Base-by-base conservation (phyloP, 2,797 vertebrate genomes). In the Chaetodon trifasciatus region DNA sequence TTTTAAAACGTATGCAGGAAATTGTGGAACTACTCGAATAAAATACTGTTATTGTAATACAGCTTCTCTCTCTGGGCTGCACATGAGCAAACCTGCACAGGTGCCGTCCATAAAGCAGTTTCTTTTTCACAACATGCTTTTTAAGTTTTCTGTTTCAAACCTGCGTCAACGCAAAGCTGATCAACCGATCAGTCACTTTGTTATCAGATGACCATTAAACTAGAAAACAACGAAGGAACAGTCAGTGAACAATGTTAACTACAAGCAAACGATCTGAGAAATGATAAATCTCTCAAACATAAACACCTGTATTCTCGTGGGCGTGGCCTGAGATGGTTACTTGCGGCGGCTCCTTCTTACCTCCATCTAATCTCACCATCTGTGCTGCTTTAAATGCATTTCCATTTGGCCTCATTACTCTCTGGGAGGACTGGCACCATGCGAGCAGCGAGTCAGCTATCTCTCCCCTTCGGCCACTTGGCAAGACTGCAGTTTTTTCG, bases 331-430 rank as follows among this genome's bases (percentile, higher is more conserved):
- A 82, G 57, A 78, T 24, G 69, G 4, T 35, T 17, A 44, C 61
- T 72, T 47, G 61, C 60, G 62, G 52, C 77, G 50, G 63, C 71
- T 77, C 7, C 50, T 68, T 58, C 57, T 57, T 62, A 58, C 76
- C 74, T 77, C 78, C 75, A 75, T 90, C 86, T 92, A 78, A 89
- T 93, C 88, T 89, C 70, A 73, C 81, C 76, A 89, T 92, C 89
- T 60, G 76, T 66, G 71, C 75, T 74, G 75, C 87, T 89, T 91
- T 85, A 92, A 93, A 91, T 61, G 78, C 83, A 70, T 92, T 88
- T 93, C 83, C 91, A 83, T 92, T 93, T 90, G 85, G 91, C 86
- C 84, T 82, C 75, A 91, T 92, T 91, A 89, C 81, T 85, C 83
- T 85, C 74, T n/a, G 79, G 65, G 81, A 91, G 79, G 78, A 78